Conservation (phyloP, 2,113 vertebrate species). For the Eretmochelys imbricata region DNA sequence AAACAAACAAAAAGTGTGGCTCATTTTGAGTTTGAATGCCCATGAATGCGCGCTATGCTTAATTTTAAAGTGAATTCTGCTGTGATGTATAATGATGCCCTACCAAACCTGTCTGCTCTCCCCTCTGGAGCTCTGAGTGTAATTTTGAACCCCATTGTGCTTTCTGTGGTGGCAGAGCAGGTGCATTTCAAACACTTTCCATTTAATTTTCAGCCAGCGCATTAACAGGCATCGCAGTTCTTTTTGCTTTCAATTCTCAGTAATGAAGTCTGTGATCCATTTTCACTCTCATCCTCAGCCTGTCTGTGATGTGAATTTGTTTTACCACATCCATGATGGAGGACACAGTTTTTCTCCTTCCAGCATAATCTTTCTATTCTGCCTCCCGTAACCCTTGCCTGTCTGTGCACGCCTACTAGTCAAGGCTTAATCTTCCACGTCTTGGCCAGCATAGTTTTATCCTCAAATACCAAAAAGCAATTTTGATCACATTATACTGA, state of each 20-base stretch:
- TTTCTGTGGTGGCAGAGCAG: background rate
- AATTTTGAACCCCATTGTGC: background rate
- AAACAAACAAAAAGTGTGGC: background rate
- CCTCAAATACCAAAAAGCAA: background rate
- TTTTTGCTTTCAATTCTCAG: background rate
- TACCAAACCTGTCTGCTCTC: background rate
- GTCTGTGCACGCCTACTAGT: fast-evolving
- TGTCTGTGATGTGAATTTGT: background rate
- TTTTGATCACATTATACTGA: background rate
- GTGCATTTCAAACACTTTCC: background rate
- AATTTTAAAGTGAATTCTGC: background rate
- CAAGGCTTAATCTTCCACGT: background rate
- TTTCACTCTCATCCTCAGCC: background rate
- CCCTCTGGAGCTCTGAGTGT: background rate
- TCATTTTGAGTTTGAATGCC: background rate
- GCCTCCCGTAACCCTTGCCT: background rate
- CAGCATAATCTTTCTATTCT: background rate
- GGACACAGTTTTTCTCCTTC: fast-evolving
- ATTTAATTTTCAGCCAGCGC: background rate
- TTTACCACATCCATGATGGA: fast-evolving
- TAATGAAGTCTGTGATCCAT: background rate
- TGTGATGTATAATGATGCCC: background rate
- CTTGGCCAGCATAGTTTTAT: fast-evolving
- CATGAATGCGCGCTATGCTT: background rate
- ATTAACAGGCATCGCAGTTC: background rate